phyloP scores from a whole-genome alignment of 2,888 invertebrate genomes.

The Nomada fabriciana region DNA sequence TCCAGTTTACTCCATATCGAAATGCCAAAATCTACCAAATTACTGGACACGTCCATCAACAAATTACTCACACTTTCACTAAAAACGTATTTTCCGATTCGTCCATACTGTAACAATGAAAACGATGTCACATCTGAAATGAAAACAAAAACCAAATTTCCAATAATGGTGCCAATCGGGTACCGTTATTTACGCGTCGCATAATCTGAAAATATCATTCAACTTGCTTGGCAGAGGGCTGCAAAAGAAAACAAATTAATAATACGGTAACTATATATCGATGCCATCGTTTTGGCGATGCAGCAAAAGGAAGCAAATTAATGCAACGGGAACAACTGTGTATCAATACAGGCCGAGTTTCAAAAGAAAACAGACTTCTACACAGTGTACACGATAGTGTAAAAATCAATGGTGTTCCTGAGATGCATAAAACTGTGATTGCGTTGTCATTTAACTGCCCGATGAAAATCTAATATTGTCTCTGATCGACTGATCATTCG shows the following conservation, averaged over 20 bases:
- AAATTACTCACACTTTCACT: not conserved
- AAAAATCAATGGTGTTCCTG: not conserved
- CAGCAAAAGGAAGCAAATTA: conserved; percentile 3
- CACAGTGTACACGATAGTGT: conserved; percentile 1
- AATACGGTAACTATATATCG: conserved; percentile 17
- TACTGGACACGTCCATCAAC: too few species aligned
- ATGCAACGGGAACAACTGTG: conserved; percentile 2
- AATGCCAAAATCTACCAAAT: too few species aligned
- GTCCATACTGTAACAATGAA: not conserved
- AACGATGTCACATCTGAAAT: not conserved
- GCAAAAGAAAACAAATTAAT: conserved; percentile 18
- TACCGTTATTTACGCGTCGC: not conserved
- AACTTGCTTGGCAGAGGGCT: not conserved
- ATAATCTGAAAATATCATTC: conserved; percentile 10
- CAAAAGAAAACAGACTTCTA: conserved; percentile 6
- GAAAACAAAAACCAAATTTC: not conserved
- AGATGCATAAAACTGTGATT: not conserved
- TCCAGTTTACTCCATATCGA: too few species aligned
- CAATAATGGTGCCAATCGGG: not conserved
- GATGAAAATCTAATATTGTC: conserved; percentile 2
- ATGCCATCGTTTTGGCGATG: not conserved
- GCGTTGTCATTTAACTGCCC: not conserved
- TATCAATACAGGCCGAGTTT: not conserved
- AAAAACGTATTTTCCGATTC: not conserved
- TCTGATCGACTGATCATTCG: conserved; percentile 3